A percentile compares a stretch with the other conserved stretches of the same genome.
Conservation (phyloP, 2,888 invertebrate genomes). For the Eupithecia vulgata region DNA sequence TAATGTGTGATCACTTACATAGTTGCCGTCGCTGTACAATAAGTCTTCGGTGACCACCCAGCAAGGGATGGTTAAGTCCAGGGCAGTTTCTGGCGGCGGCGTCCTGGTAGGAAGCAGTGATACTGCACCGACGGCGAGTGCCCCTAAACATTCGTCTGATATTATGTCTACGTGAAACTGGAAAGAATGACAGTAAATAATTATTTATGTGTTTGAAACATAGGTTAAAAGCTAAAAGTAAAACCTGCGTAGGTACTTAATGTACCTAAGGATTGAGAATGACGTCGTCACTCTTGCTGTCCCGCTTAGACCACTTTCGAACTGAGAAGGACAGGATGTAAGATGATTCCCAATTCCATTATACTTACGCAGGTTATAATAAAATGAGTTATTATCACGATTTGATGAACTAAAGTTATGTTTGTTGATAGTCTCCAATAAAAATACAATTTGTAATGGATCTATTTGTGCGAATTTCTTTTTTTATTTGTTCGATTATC, state of each 20-base stretch:
- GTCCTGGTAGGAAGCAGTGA: conserved; percentile 86
- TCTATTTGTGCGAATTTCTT: too few relatives aligned
- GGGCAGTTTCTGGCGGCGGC: conserved; percentile 89
- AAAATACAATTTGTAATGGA: too few relatives aligned
- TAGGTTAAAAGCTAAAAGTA: not conserved
- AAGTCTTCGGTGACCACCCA: conserved; percentile 93
- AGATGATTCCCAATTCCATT: too few relatives aligned
- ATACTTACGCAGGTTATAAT: too few relatives aligned
- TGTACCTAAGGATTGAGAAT: not conserved
- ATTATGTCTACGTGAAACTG: conserved; percentile 90
- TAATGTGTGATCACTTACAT: conserved; percentile 76
- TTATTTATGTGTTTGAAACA: not conserved
- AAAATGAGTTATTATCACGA: too few relatives aligned
- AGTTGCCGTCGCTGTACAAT: conserved; percentile 91
- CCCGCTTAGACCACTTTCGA: too few relatives aligned
- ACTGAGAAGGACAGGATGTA: too few relatives aligned
- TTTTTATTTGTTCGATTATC: too few relatives aligned
- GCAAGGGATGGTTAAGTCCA: conserved; percentile 90
- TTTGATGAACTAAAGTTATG: too few relatives aligned
- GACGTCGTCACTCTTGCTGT: not conserved
- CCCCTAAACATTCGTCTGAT: conserved; percentile 90
- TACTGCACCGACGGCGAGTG: conserved; percentile 90
- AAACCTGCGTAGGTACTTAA: not conserved
- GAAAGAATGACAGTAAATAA: conserved; percentile 7
- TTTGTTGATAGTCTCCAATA: too few relatives aligned